Evolutionary conservation across 2,797 vertebrate genomes (phyloP).

Genomic region (Champsocephalus esox): DNA sequence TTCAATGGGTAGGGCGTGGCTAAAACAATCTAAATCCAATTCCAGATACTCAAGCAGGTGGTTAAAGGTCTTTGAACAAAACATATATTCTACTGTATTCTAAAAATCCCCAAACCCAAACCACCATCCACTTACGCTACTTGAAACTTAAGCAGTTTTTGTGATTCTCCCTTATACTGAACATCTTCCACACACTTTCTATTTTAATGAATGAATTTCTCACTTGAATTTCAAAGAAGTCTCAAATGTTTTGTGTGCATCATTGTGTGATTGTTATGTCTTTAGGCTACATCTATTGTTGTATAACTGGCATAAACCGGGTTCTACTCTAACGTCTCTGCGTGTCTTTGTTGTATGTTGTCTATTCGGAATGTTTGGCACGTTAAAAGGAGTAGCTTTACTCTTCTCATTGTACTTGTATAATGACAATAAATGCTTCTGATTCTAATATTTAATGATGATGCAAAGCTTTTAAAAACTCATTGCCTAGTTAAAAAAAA

Average conservation of each 20-base stretch:
- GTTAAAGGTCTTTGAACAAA: not conserved
- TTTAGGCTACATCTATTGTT: not conserved
- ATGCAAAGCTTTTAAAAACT: conserved; percentile 10
- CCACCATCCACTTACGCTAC: not conserved
- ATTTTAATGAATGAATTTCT: no score
- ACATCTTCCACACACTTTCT: no score
- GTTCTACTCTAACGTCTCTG: not conserved
- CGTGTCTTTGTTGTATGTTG: no score
- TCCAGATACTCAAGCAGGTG: not conserved
- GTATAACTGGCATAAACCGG: conserved; percentile 14
- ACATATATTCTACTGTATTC: not conserved
- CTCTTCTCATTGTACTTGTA: no score
- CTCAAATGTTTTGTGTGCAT: not conserved
- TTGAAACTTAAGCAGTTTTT: not conserved
- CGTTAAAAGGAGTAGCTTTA: no score
- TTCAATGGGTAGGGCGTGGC: not conserved
- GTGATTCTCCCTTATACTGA: no score
- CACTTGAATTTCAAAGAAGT: no score
- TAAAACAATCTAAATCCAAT: not conserved
- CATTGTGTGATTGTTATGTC: not conserved
- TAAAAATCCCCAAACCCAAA: not conserved
- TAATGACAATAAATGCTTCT: no score
- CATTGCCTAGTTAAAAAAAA: not conserved
- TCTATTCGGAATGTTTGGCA: no score
- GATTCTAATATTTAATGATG: not conserved